These are phyloP conservation scores for Eumeta japonica DNA, from an alignment of 1,140 invertebrate genomes.

Conservation along the genomic window DNA sequence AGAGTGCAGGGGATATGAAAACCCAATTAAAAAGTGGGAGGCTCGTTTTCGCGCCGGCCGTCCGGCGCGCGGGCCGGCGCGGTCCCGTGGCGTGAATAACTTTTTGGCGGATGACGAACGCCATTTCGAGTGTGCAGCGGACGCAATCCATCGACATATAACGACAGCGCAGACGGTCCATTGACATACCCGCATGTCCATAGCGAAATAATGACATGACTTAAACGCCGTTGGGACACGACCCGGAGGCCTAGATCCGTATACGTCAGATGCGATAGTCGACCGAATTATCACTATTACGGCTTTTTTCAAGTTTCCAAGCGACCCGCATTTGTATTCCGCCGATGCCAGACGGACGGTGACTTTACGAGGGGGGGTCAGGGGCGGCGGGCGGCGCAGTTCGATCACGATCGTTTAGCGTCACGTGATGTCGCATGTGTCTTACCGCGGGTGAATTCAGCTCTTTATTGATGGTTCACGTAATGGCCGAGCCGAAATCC, in stretches of 20 bases:
- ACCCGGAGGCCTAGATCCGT: background rate
- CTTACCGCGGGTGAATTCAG: conserved; percentile 31
- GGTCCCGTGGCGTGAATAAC: too few species aligned
- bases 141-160: too few species aligned
- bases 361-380: conserved; percentile 36
- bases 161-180: too few species aligned
- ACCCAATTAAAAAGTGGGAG: conserved; percentile 54
- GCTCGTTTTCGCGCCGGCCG: conserved; percentile 27
- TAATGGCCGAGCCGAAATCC: conserved; percentile 27
- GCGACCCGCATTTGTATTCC: background rate
- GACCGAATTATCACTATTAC: too few species aligned
- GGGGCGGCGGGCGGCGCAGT: conserved; percentile 24
- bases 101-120: too few species aligned
- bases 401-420: conserved; percentile 45
- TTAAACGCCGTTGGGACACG: background rate
- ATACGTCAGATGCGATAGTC: too few species aligned
- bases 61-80: too few species aligned
- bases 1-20: conserved; percentile 48
- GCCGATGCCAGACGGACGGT: conserved; percentile 21
- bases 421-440: conserved; percentile 54
- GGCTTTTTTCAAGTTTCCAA: too few species aligned
- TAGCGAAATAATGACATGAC: too few species aligned
- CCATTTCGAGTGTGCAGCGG: too few species aligned
- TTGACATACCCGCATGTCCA: too few species aligned
- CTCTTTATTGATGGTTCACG: conserved; percentile 37